phyloP scores from a whole-genome alignment of 2,797 vertebrate genomes.

The Anabacerthia variegaticeps region DNA sequence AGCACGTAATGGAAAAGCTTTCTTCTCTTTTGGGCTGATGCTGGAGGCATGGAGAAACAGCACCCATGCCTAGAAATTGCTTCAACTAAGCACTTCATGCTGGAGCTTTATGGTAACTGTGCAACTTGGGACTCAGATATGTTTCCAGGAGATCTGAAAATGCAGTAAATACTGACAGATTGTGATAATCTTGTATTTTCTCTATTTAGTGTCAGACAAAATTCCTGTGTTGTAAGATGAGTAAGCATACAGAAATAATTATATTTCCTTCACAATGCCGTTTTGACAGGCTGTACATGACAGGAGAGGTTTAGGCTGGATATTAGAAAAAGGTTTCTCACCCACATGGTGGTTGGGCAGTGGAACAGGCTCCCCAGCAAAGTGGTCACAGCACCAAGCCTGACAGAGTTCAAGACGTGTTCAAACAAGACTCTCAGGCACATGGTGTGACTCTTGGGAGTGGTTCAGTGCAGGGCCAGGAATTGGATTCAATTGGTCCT shows the following conservation, averaged over 20 bases:
- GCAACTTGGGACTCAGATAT: not conserved
- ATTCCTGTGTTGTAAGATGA: not conserved
- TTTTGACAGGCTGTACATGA: not conserved
- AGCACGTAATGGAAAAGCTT: not conserved
- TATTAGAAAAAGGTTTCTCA: not conserved
- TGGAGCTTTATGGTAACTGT: not conserved
- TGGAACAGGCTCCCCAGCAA: not conserved
- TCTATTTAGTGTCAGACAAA: not conserved
- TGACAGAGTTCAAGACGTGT: not conserved
- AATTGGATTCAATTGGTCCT: not conserved
- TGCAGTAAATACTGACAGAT: not conserved
- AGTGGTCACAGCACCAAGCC: not conserved
- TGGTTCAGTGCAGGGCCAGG: not conserved
- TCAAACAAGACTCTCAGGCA: not conserved
- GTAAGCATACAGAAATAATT: not conserved
- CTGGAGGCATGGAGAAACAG: not conserved
- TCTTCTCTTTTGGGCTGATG: not conserved
- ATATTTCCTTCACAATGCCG: not conserved
- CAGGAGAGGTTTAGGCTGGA: not conserved
- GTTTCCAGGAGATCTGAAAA: not conserved
- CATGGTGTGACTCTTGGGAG: not conserved
- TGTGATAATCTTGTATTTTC: not conserved
- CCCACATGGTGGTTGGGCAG: not conserved
- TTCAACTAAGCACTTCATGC: not conserved
- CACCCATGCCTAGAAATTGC: not conserved